These are phyloP conservation scores for Holcopasites calliopsidis DNA, from an alignment of 1,140 invertebrate genomes.

Conservation along the genomic window DNA sequence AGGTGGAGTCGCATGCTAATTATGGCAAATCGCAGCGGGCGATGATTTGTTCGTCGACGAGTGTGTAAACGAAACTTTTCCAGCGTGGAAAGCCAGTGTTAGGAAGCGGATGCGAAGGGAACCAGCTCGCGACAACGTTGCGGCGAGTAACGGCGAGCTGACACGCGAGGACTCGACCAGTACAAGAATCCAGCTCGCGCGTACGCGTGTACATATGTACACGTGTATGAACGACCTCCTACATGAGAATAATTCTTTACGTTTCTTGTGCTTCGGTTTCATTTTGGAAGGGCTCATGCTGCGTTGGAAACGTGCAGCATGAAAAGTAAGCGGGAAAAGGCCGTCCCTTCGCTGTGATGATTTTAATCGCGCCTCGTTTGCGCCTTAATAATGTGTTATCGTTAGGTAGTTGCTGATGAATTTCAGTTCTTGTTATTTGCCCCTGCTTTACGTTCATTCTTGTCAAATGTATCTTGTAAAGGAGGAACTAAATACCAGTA, in stretches of 20 bases:
- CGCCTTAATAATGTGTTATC: too few relatives aligned
- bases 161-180: slow-evolving; percentile 11
- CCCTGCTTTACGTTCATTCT: too few relatives aligned
- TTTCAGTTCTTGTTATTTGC: too few relatives aligned
- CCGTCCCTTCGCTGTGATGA: background rate
- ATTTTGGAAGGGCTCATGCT: too few relatives aligned
- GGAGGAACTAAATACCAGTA: too few relatives aligned
- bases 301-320: too few relatives aligned
- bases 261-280: too few relatives aligned
- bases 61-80: slow-evolving; percentile 31
- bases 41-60: slow-evolving; percentile 31
- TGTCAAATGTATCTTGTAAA: too few relatives aligned
- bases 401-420: background rate
- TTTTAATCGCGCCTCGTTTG: background rate
- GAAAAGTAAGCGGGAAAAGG: background rate
- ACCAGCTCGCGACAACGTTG: slow-evolving; percentile 7
- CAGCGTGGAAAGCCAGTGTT: background rate
- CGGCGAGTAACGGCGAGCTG: slow-evolving; percentile 2
- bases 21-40: slow-evolving; percentile 38
- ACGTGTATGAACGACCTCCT: background rate
- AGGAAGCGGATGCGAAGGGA: background rate
- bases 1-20: slow-evolving; percentile 24
- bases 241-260: background rate
- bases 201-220: slow-evolving; percentile 7
- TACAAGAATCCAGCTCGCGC: background rate